A percentile compares a stretch with the other conserved stretches of the same genome.
Evolutionary conservation across 2,797 vertebrate genomes (phyloP).

Genomic region (Loriculus beryllinus): DNA sequence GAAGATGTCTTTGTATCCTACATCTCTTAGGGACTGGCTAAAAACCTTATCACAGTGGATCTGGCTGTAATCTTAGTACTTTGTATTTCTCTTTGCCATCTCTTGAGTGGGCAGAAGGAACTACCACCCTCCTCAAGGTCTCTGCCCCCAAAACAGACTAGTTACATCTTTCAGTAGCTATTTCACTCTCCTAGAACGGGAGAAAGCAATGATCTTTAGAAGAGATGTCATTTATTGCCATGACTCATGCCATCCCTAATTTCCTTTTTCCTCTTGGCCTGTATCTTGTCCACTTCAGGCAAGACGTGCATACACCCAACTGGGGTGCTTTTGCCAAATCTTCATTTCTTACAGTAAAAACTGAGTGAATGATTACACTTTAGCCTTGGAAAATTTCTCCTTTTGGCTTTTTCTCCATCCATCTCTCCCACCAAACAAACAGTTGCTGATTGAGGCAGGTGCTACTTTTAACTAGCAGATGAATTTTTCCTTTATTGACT

Average conservation of each 20-base stretch:
- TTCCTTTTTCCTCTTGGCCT: not conserved
- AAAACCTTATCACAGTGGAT: not conserved
- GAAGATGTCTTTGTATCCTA: not conserved
- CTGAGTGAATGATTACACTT: not conserved
- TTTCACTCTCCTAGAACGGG: not conserved
- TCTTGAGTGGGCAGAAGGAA: not conserved
- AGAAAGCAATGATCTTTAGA: not conserved
- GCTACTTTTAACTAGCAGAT: not conserved
- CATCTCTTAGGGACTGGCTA: not conserved
- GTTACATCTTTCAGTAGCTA: not conserved
- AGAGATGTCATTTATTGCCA: not conserved
- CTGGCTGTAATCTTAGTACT: not conserved
- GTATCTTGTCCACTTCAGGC: not conserved
- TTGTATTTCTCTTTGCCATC: not conserved
- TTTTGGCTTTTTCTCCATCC: not conserved
- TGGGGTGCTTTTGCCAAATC: not conserved
- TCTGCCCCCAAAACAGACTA: not conserved
- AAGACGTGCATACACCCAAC: not conserved
- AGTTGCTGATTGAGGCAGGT: not conserved
- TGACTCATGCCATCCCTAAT: not conserved
- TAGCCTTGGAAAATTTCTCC: not conserved
- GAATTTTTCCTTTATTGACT: not conserved
- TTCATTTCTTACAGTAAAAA: not conserved
- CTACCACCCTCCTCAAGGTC: not conserved
- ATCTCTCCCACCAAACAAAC: not conserved